Conservation (phyloP, 2,888 invertebrate species). For the Homarus gammarus region DNA sequence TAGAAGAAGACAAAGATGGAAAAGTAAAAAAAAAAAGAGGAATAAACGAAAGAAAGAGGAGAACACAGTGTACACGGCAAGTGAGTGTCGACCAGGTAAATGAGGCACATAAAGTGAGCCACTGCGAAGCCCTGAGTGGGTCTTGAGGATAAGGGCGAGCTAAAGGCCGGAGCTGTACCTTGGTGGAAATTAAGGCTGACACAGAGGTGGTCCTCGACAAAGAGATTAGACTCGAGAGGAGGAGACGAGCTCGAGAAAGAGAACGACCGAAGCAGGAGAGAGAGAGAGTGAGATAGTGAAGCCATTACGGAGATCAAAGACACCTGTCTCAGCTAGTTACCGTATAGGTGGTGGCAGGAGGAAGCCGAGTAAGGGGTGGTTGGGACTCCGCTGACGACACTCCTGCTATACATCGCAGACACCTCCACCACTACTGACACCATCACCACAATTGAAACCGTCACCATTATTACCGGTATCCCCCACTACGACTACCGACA, state of each 20-base stretch:
- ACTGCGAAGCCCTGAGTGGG: neutral
- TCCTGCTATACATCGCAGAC: too few species aligned
- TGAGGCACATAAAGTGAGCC: neutral
- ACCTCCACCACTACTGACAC: too few species aligned
- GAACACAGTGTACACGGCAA: too few species aligned
- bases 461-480: too few species aligned
- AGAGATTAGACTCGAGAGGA: neutral
- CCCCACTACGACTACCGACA: too few species aligned
- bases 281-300: neutral
- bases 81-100: neutral
- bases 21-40: too few species aligned
- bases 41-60: too few species aligned
- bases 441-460: too few species aligned
- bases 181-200: neutral
- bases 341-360: neutral
- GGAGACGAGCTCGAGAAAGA: neutral
- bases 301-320: constrained; percentile 1
- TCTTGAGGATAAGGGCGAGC: neutral
- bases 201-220: neutral
- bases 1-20: neutral
- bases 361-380: too few species aligned
- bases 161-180: neutral
- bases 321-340: neutral
- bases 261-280: neutral
- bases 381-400: too few species aligned